Conservation (phyloP, 92 coral and sea anemone genomes). For the Paramuricea clavata region DNA sequence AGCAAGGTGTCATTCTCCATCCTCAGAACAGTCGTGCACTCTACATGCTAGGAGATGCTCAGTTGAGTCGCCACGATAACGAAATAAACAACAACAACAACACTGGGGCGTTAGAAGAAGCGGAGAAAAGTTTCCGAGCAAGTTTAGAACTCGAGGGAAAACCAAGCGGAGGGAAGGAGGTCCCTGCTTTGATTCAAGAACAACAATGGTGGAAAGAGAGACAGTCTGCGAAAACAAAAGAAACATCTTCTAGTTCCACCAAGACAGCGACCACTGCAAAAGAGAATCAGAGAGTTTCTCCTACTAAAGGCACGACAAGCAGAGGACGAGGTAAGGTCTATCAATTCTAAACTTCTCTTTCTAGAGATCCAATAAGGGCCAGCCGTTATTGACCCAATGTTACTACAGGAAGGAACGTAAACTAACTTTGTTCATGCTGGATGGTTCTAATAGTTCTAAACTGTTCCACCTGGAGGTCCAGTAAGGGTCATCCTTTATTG, state of each 20-base stretch:
- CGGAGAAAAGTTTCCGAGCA: slow-evolving; percentile 84
- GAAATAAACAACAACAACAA: slow-evolving; percentile 70
- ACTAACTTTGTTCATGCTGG: too few species aligned
- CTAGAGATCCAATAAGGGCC: too few species aligned
- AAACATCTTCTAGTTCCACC: slow-evolving; percentile 34
- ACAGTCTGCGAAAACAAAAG: slow-evolving; percentile 67
- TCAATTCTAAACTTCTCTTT: too few species aligned
- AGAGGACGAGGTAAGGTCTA: slow-evolving; percentile 29
- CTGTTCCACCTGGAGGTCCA: too few species aligned
- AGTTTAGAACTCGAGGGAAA: slow-evolving; percentile 89
- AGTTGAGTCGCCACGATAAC: slow-evolving; percentile 84
- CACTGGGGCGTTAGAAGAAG: slow-evolving; percentile 76
- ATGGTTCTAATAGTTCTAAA: too few species aligned
- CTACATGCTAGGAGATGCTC: slow-evolving; percentile 90
- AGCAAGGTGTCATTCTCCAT: slow-evolving; percentile 88
- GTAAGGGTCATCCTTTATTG: too few species aligned
- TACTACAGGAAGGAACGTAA: too few species aligned
- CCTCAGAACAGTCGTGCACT: slow-evolving; percentile 91
- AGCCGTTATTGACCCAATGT: too few species aligned
- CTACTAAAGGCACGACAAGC: slow-evolving; percentile 55
- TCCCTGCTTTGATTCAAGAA: slow-evolving; percentile 73
- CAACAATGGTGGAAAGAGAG: slow-evolving; percentile 93
- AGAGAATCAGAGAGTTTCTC: slow-evolving; percentile 18
- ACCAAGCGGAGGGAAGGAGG: slow-evolving; percentile 73
- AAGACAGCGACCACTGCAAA: slow-evolving; percentile 14